These are phyloP conservation scores for Halocaridina rubra DNA, from an alignment of 2,888 invertebrate species.

Conservation along the genomic window DNA sequence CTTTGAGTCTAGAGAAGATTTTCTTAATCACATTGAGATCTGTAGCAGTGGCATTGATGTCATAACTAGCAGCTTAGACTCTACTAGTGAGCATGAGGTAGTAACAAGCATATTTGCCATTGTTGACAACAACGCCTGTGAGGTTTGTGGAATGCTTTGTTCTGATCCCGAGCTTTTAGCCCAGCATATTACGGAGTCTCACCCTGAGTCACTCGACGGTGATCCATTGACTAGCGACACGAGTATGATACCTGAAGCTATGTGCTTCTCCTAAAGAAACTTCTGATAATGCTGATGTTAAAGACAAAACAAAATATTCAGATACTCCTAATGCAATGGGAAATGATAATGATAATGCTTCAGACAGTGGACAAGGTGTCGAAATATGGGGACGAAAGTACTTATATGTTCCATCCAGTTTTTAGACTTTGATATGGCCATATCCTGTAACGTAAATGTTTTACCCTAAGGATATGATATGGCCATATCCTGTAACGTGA, in stretches of 20 bases:
- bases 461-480: no score
- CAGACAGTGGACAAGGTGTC: no score
- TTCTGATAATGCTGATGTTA: constrained; percentile 34
- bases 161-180: constrained; percentile 13
- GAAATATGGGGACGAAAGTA: no score
- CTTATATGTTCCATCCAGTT: no score
- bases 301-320: no score
- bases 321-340: no score
- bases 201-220: background rate
- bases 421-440: no score
- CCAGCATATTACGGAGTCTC: constrained; percentile 28
- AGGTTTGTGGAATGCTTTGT: constrained; percentile 32
- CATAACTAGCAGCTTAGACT: constrained; percentile 42
- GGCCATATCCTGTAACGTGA: no score
- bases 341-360: no score
- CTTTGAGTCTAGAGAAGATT: constrained; percentile 34
- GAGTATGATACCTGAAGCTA: constrained; percentile 14
- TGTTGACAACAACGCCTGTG: constrained; percentile 26
- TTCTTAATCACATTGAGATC: constrained; percentile 33
- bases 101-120: constrained; percentile 51
- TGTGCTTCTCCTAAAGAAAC: constrained; percentile 45
- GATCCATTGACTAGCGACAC: background rate
- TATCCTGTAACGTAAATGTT: no score
- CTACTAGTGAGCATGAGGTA: constrained; percentile 36
- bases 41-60: constrained; percentile 43